Percentiles rank a stretch among this genome's conserved stretches.
These are phyloP conservation scores for Rhea americana DNA, from an alignment of 2,113 vertebrate species.

Conservation along the genomic window DNA sequence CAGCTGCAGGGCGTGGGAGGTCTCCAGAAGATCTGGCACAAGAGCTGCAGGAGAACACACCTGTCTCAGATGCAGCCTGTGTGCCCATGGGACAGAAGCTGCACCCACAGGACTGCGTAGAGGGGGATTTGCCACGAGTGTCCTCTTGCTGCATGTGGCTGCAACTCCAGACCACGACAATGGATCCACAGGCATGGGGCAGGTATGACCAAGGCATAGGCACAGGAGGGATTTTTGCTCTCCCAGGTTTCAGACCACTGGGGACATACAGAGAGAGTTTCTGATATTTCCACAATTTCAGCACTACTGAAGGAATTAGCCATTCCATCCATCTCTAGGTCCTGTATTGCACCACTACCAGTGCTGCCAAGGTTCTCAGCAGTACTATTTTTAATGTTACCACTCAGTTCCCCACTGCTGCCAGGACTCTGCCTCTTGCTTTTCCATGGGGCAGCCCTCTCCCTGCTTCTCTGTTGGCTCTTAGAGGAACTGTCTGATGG, in stretches of 20 bases:
- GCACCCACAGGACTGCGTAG: background rate
- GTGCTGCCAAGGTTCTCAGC: background rate
- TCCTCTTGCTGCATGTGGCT: background rate
- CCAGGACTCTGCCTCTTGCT: no score
- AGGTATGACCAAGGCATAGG: background rate
- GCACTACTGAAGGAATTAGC: background rate
- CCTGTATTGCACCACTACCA: background rate
- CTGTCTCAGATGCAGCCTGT: accelerated
- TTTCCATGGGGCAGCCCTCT: background rate
- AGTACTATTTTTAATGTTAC: no score
- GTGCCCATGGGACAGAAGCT: background rate
- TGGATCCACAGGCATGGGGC: background rate
- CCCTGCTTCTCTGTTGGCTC: background rate
- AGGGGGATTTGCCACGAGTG: background rate
- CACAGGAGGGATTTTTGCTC: background rate
- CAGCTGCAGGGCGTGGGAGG: background rate
- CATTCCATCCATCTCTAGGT: background rate
- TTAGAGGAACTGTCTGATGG: background rate
- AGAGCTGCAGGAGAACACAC: background rate
- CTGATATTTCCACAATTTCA: background rate
- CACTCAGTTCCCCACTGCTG: no score
- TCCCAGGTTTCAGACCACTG: background rate
- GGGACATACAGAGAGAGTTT: background rate
- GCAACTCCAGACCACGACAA: background rate
- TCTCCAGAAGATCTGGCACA: background rate